These are phyloP conservation scores for Leucoraja erinaceus DNA, from an alignment of 2,113 vertebrate species.

Conservation along the genomic window DNA sequence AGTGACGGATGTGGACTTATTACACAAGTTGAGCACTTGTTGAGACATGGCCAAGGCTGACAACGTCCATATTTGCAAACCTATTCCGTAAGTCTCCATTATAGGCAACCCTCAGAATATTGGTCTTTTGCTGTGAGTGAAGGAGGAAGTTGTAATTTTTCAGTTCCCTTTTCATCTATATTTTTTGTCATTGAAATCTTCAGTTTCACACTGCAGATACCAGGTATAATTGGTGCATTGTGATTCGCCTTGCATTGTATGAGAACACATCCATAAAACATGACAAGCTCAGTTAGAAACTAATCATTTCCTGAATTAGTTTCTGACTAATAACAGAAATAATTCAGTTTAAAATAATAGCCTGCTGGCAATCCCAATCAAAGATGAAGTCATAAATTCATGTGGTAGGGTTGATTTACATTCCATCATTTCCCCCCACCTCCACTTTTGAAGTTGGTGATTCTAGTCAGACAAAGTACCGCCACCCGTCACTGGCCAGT, in stretches of 20 bases:
- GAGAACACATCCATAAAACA: conserved; percentile 10
- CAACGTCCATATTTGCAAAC: not conserved
- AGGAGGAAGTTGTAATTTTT: not conserved
- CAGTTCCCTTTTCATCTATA: not conserved
- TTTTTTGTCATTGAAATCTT: conserved; percentile 4
- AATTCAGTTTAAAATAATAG: conserved; percentile 15
- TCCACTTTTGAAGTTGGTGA: not conserved
- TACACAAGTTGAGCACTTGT: not conserved
- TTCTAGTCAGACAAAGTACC: not conserved
- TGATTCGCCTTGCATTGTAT: not conserved
- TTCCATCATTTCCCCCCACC: not conserved
- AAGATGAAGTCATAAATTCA: conserved; percentile 16
- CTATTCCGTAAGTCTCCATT: not conserved
- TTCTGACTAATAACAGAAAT: conserved; percentile 18
- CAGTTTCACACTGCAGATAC: not conserved
- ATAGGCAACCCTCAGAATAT: not conserved
- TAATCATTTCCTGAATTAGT: conserved; percentile 24
- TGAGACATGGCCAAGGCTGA: not conserved
- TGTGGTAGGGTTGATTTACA: not conserved
- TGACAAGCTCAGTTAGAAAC: conserved; percentile 15
- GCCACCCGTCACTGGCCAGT: not conserved
- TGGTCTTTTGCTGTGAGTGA: not conserved
- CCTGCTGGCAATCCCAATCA: not conserved
- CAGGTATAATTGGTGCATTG: not conserved
- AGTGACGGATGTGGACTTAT: not conserved